A percentile compares a stretch with the other conserved stretches of the same genome.
These are phyloP conservation scores for Notocelia uddmanniana DNA, from an alignment of 2,888 invertebrate genomes.

Conservation along the genomic window DNA sequence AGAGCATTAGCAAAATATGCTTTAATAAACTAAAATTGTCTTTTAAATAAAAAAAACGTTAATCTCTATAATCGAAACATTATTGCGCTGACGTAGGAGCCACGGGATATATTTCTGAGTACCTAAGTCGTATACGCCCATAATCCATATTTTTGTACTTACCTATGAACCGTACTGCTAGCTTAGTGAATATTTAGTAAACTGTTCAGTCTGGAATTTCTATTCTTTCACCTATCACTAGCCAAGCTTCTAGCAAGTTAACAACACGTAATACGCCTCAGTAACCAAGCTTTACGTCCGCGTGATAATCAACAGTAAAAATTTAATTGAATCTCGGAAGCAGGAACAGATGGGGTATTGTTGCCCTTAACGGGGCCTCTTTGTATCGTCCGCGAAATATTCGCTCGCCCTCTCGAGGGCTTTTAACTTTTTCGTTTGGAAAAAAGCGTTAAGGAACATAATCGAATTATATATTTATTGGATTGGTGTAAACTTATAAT, in stretches of 20 bases:
- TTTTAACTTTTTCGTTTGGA: slow-evolving; percentile 57
- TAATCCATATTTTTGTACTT: too few relatives aligned
- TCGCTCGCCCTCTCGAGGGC: slow-evolving; percentile 61
- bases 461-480: too few relatives aligned
- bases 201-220: neutral
- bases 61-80: too few relatives aligned
- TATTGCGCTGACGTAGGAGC: too few relatives aligned
- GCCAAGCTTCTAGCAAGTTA: neutral
- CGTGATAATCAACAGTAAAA: slow-evolving; percentile 86
- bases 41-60: too few relatives aligned
- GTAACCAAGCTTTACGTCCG: slow-evolving; percentile 66
- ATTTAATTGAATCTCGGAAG: slow-evolving; percentile 83
- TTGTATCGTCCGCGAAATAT: slow-evolving; percentile 60
- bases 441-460: neutral
- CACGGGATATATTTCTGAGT: too few relatives aligned
- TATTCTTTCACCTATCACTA: neutral
- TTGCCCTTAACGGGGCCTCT: slow-evolving; percentile 59
- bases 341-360: slow-evolving; percentile 76
- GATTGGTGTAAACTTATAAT: too few relatives aligned
- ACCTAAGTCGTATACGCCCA: too few relatives aligned
- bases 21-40: too few relatives aligned
- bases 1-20: too few relatives aligned
- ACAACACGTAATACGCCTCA: slow-evolving; percentile 54
- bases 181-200: too few relatives aligned
- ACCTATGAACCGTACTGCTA: too few relatives aligned